Conservation (phyloP, 1,140 invertebrate genomes). For the Pachyrhynchus sulphureomaculatus region DNA sequence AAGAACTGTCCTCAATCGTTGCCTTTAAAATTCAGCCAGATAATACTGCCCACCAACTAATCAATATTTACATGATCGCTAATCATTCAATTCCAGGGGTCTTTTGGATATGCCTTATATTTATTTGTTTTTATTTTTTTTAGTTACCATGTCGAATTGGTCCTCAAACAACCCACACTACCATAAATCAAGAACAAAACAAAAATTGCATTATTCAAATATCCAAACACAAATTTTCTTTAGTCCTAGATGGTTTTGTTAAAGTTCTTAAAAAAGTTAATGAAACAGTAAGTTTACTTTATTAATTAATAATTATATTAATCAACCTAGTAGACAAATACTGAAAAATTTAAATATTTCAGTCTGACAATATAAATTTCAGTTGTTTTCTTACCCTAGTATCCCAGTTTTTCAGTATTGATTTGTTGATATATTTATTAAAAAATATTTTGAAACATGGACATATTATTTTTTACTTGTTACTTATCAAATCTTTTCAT, state of each 20-base stretch:
- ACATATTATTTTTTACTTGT: not conserved
- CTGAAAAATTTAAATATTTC: no score
- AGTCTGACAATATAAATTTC: not conserved
- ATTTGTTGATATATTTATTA: constrained; percentile 14
- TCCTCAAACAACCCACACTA: constrained; percentile 85
- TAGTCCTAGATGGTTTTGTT: constrained; percentile 93
- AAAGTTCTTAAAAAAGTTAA: constrained; percentile 93
- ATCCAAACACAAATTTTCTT: constrained; percentile 86
- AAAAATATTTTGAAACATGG: not conserved
- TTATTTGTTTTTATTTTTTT: constrained; percentile 31
- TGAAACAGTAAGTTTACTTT: constrained; percentile 66
- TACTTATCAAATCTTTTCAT: not conserved
- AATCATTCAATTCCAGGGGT: constrained; percentile 26
- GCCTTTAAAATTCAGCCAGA: not conserved
- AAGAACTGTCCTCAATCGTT: constrained; percentile 43
- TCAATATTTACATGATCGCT: constrained; percentile 45
- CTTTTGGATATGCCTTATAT: constrained; percentile 13
- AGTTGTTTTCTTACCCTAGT: not conserved
- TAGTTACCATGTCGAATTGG: constrained; percentile 92
- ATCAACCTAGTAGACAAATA: no score
- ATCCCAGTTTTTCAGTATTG: not conserved
- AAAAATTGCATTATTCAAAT: constrained; percentile 95
- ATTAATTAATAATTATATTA: no score
- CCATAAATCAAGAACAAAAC: constrained; percentile 91
- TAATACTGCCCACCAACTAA: constrained; percentile 43